These are phyloP conservation scores for Poecilia wingei DNA, from an alignment of 2,797 vertebrate species.

Conservation along the genomic window DNA sequence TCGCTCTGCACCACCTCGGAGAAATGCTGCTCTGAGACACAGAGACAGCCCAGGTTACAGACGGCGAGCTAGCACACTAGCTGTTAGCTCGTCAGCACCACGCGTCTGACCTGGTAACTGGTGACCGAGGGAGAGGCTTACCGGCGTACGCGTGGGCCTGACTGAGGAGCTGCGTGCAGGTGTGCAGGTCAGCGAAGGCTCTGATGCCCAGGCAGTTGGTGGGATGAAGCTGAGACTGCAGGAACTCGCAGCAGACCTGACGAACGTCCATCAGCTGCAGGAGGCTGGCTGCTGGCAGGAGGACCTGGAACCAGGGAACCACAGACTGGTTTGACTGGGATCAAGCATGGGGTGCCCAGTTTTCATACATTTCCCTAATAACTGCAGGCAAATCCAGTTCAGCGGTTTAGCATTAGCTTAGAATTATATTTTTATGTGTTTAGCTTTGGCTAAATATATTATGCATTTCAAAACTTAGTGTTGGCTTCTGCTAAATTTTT, in stretches of 20 bases:
- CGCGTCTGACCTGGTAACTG: not conserved
- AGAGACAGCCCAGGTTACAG: conserved; percentile 36
- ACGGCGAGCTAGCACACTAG: not conserved
- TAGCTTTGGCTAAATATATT: no score
- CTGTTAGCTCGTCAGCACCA: not conserved
- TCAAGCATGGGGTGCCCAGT: not conserved
- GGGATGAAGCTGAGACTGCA: conserved; percentile 95
- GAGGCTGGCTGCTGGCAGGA: conserved; percentile 92
- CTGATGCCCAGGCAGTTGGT: conserved; percentile 96
- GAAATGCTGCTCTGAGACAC: conserved; percentile 92
- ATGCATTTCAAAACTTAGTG: no score
- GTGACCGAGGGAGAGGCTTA: conserved; percentile 70
- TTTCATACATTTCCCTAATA: not conserved
- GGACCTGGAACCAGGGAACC: conserved; percentile 79
- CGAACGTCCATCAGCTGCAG: conserved; percentile 95
- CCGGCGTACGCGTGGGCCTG: conserved; percentile 93
- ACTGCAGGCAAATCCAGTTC: not conserved
- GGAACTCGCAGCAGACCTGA: conserved; percentile 94
- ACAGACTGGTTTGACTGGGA: not conserved
- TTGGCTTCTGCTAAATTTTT: no score
- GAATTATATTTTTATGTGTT: no score
- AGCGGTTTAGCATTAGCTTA: no score
- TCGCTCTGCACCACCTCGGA: conserved; percentile 94
- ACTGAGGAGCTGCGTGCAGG: conserved; percentile 89
- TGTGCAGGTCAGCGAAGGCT: conserved; percentile 93